Base-by-base conservation (phyloP, 2,797 vertebrate genomes). In the Glossophaga mutica region DNA sequence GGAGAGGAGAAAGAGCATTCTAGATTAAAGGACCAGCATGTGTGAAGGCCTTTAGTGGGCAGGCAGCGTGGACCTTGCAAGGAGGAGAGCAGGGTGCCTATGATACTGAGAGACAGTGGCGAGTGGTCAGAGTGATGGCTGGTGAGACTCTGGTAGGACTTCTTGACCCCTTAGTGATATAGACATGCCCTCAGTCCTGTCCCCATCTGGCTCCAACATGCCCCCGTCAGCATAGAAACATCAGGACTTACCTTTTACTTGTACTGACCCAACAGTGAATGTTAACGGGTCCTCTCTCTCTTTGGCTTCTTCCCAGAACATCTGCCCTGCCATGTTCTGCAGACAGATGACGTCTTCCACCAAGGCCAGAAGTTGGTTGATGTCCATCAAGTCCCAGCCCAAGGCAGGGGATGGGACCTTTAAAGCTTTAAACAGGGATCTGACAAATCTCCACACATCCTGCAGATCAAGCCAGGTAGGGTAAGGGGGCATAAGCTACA, bases 371-470 rank as follows among this genome's bases (percentile, higher is more conserved):
- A 99, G 98, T 24, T 97, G 97, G 97, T 99, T 99, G 96, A 99
- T 99, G 94, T 99, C 99, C 2, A 97, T 95, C 68, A 97, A 98
- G 67, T 99, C 98, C 94, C 98, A 77, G 92, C 97, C 97, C 24
- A 92, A 93, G 94, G 95, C 92, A 42, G 98, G 98, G 26, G 98
- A 79, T 0, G 99, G 98, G 96, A 98, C 97, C 98, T 99, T 99
- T 98, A 99, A 98, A 85, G 98, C 98, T 98, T 99, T 99, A 59
- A 98, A 99, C 57, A 99, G 98, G 0, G 99, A 99, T 96, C 98
- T 99, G 74, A 99, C 99, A 77, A 99, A 99, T 98, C 98, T 99
- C 98, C 98, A 98, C 92, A 99, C 98, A 94, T 99, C 99, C 99
- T 99, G 93, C 55, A 65, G 82, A 19, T 34, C 26, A 76, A 32